Conservation (phyloP, 2,888 invertebrate species). For the Dryadula phaetusa region DNA sequence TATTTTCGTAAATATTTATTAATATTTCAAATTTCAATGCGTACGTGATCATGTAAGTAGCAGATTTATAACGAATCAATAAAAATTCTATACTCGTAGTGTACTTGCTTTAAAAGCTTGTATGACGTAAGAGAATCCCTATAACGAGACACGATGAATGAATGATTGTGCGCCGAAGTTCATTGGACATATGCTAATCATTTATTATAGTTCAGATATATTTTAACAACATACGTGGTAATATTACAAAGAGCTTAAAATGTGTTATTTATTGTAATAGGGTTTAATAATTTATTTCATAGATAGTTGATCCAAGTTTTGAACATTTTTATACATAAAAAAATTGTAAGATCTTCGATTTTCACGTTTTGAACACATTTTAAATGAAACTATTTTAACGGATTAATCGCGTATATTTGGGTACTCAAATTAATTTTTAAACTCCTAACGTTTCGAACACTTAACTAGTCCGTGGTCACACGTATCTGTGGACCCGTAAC, state of each 20-base stretch:
- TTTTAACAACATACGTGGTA: conserved; percentile 4
- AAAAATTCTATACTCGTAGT: conserved; percentile 38
- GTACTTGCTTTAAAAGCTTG: conserved; percentile 35
- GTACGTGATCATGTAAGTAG: conserved; percentile 24
- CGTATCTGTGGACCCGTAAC: too few species aligned
- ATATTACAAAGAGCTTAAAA: background rate
- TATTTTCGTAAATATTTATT: too few species aligned
- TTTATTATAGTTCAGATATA: conserved; percentile 10
- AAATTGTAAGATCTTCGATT: too few species aligned
- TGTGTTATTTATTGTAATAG: background rate
- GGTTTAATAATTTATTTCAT: too few species aligned
- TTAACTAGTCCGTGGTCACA: too few species aligned
- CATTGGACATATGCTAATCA: conserved; percentile 20
- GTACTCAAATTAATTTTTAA: too few species aligned
- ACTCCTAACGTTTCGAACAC: too few species aligned
- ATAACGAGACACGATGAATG: conserved; percentile 26
- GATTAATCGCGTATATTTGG: too few species aligned
- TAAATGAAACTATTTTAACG: too few species aligned
- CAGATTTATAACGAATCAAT: conserved; percentile 38
- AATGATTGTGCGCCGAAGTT: conserved; percentile 23
- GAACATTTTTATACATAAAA: too few species aligned
- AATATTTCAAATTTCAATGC: background rate
- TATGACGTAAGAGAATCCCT: conserved; percentile 39
- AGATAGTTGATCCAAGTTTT: too few species aligned
- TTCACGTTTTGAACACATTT: too few species aligned